phyloP scores from a whole-genome alignment of 2,113 vertebrate species.

The Gymnobelideus leadbeateri region DNA sequence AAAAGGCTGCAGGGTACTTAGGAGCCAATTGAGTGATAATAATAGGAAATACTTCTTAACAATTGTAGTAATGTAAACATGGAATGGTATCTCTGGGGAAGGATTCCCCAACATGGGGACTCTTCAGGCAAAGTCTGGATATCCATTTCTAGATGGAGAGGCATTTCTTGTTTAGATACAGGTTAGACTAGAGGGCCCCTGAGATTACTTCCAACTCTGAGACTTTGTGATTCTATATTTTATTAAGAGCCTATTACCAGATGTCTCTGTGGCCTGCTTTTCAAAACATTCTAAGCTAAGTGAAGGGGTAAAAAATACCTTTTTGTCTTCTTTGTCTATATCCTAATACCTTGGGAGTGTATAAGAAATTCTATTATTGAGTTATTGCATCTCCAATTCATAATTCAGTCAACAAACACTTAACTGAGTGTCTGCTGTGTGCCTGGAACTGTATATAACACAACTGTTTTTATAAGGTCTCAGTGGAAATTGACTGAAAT shows the following conservation, averaged over 20 bases:
- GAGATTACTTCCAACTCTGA: neutral
- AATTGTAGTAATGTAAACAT: neutral
- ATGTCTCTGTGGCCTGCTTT: neutral
- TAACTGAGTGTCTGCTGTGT: slow-evolving; percentile 35
- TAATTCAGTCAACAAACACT: slow-evolving; percentile 38
- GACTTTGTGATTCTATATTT: neutral
- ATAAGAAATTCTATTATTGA: slow-evolving; percentile 40
- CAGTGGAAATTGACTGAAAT: slow-evolving; percentile 22
- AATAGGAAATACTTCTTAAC: neutral
- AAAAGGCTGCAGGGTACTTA: neutral
- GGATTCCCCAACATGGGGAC: neutral
- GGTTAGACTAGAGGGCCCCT: neutral
- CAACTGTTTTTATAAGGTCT: slow-evolving; percentile 25
- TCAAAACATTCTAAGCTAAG: neutral
- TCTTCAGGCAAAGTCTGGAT: neutral
- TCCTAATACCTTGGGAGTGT: slow-evolving; percentile 11
- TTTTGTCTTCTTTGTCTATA: slow-evolving; percentile 38
- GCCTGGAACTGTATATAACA: neutral
- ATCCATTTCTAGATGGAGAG: neutral
- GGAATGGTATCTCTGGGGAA: neutral
- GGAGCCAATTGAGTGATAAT: neutral
- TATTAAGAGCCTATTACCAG: slow-evolving; percentile 16
- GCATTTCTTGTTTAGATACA: neutral
- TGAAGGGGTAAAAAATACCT: slow-evolving; percentile 12
- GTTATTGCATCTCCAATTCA: slow-evolving; percentile 39